Percentiles rank a stretch among this genome's conserved stretches.
phyloP scores from a whole-genome alignment of 37 sponge, comb jelly and placozoan genomes.

The Halisarca cf. caerulea region DNA sequence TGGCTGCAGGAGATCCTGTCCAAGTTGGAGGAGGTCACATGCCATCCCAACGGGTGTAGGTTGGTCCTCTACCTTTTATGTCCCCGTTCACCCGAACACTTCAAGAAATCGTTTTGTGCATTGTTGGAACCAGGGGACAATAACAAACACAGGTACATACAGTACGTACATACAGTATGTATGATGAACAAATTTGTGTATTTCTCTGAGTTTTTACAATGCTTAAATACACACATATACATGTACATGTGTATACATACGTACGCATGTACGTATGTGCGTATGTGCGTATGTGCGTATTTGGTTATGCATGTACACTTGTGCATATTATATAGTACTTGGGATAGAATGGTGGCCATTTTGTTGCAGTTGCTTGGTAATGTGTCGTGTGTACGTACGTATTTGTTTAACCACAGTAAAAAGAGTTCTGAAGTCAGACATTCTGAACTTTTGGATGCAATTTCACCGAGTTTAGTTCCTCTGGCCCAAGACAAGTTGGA shows the following conservation, averaged over 20 bases:
- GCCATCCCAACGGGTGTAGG: slow-evolving; percentile 63
- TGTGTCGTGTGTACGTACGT: not conserved
- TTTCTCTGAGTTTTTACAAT: no score
- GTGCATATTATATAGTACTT: no score
- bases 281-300: not conserved
- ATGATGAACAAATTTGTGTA: no score
- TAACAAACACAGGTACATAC: slow-evolving; percentile 77
- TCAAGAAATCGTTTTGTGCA: slow-evolving; percentile 62
- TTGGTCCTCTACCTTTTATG: slow-evolving; percentile 82
- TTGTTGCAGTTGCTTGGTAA: not conserved
- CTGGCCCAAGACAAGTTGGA: slow-evolving; percentile 45
- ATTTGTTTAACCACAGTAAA: slow-evolving; percentile 38
- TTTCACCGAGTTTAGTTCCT: slow-evolving; percentile 44
- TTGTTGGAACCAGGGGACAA: slow-evolving; percentile 76
- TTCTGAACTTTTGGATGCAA: slow-evolving; percentile 54
- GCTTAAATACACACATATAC: not conserved
- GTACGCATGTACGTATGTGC: not conserved
- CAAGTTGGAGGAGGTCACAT: slow-evolving; percentile 57
- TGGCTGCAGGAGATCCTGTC: slow-evolving; percentile 69
- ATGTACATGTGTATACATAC: not conserved
- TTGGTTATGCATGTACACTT: not conserved
- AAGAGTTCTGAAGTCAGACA: slow-evolving; percentile 45
- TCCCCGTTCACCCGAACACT: slow-evolving; percentile 63
- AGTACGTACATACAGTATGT: no score
- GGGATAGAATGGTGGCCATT: no score